Conservation (phyloP, 1,140 invertebrate species). For the Sycophaga agraensis region DNA sequence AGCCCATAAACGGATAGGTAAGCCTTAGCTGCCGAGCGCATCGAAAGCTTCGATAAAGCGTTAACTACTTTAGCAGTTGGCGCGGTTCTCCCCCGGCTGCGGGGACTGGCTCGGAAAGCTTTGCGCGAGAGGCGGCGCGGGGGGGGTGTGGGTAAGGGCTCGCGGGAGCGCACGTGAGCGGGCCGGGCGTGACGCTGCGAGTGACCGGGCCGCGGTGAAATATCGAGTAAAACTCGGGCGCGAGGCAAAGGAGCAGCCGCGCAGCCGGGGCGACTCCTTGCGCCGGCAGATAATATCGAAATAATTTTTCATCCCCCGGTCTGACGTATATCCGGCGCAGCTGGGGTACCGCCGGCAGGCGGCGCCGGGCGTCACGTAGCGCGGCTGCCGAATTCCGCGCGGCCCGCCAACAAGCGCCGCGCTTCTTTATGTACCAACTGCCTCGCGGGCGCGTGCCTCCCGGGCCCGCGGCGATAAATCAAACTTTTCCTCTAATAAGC, state of each 20-base stretch:
- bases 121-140: too few relatives aligned
- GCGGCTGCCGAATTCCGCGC: too few relatives aligned
- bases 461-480: slow-evolving; percentile 41
- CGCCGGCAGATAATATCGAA: slow-evolving; percentile 28
- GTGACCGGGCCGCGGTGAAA: not conserved
- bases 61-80: too few relatives aligned
- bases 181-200: not conserved
- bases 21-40: too few relatives aligned
- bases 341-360: too few relatives aligned
- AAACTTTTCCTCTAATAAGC: slow-evolving; percentile 50
- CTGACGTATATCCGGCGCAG: slow-evolving; percentile 29
- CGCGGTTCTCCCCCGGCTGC: too few relatives aligned
- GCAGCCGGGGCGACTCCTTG: not conserved
- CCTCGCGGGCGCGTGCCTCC: slow-evolving; percentile 6
- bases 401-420: too few relatives aligned
- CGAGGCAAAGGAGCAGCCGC: not conserved
- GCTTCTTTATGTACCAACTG: slow-evolving; percentile 27
- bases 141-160: too few relatives aligned
- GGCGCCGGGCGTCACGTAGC: too few relatives aligned
- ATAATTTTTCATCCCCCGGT: slow-evolving; percentile 30
- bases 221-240: not conserved
- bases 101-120: too few relatives aligned
- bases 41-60: too few relatives aligned
- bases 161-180: not conserved
- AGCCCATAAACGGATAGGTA: too few relatives aligned